phyloP scores from a whole-genome alignment of 2,888 invertebrate species.

The Calameuta filiformis region DNA sequence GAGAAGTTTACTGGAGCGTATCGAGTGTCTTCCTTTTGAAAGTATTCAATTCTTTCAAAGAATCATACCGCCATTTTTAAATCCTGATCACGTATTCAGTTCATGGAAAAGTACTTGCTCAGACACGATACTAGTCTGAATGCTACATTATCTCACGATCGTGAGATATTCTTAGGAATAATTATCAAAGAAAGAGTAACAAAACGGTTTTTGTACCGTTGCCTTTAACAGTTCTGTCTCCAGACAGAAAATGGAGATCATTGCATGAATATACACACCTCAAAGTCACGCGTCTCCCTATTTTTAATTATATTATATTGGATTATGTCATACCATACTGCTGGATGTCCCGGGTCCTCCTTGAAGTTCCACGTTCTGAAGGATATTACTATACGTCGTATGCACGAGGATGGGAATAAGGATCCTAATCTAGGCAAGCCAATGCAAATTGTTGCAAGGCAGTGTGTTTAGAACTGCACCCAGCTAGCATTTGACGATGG shows the following conservation, averaged over 20 bases:
- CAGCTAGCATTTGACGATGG: slow-evolving; percentile 61
- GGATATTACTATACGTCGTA: not conserved
- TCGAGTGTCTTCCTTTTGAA: not conserved
- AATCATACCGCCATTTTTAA: not conserved
- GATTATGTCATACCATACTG: not conserved
- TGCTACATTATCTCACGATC: not conserved
- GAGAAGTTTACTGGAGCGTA: not conserved
- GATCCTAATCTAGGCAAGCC: not conserved
- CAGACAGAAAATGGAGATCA: not conserved
- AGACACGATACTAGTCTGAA: not conserved
- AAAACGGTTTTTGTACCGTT: not conserved
- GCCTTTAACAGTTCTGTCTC: not conserved
- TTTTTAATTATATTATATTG: not conserved
- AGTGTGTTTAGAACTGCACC: slow-evolving; percentile 62
- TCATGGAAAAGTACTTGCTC: not conserved
- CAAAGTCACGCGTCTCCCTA: not conserved
- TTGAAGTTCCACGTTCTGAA: not conserved
- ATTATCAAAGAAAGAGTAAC: not conserved
- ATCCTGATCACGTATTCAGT: not conserved
- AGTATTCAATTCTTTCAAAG: not conserved
- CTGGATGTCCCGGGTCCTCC: not conserved
- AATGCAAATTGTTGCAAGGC: not conserved
- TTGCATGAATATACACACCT: not conserved
- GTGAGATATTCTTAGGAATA: not conserved
- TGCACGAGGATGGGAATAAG: not conserved